A percentile compares a stretch with the other conserved stretches of the same genome.
These are phyloP conservation scores for Oreochromis spilurus DNA, from an alignment of 2,113 vertebrate species.

Conservation along the genomic window DNA sequence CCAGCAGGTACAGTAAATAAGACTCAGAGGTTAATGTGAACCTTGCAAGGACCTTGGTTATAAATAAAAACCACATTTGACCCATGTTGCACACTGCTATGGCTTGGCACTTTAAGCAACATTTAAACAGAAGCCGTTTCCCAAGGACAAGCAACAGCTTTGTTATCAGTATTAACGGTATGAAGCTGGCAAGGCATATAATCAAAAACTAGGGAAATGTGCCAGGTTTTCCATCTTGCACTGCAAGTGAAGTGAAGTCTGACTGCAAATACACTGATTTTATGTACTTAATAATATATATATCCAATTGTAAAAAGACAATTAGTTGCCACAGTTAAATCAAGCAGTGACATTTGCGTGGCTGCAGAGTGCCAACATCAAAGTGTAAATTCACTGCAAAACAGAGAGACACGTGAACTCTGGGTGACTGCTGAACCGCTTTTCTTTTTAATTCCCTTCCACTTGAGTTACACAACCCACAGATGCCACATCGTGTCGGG, in stretches of 20 bases:
- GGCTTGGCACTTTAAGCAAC: neutral
- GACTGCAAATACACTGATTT: neutral
- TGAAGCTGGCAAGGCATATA: neutral
- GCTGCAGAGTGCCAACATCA: slow-evolving; percentile 2
- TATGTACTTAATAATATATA: neutral
- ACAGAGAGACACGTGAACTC: slow-evolving; percentile 30
- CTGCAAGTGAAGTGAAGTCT: neutral
- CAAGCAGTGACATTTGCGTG: neutral
- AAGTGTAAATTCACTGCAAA: neutral
- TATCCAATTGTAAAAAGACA: neutral
- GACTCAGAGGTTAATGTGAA: neutral
- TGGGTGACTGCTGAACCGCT: slow-evolving; percentile 29
- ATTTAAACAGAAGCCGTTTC: neutral
- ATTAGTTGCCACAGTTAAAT: neutral
- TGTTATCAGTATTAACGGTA: neutral
- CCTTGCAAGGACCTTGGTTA: neutral
- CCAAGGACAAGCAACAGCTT: neutral
- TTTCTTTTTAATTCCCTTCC: slow-evolving; percentile 35
- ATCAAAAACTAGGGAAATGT: neutral
- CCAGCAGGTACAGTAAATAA: slow-evolving; percentile 38
- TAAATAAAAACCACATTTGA: slow-evolving; percentile 27
- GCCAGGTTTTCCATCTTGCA: neutral
- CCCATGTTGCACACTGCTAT: neutral
- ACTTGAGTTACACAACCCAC: slow-evolving; percentile 46
- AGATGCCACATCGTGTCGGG: slow-evolving; percentile 38